These are phyloP conservation scores for Fratercula arctica DNA, from an alignment of 2,797 vertebrate species.

Conservation along the genomic window DNA sequence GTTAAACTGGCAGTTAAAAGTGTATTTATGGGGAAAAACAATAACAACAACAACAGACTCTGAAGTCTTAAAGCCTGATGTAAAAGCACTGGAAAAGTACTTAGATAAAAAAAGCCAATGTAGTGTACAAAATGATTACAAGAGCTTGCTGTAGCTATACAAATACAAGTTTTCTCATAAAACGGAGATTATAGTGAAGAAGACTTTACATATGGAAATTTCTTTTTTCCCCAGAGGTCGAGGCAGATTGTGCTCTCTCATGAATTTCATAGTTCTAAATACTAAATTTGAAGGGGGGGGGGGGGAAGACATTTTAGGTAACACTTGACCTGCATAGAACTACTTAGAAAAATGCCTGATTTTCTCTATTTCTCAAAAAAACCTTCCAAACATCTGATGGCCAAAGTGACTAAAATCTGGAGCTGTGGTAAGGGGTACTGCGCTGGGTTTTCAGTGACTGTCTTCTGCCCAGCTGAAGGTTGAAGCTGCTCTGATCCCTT, in stretches of 20 bases:
- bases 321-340: neutral
- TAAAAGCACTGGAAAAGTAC: neutral
- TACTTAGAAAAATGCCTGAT: neutral
- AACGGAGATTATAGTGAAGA: neutral
- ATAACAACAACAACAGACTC: neutral
- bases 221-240: neutral
- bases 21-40: neutral
- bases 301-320: neutral
- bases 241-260: neutral
- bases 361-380: neutral
- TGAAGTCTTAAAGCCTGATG: neutral
- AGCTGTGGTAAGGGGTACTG: neutral
- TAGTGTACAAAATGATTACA: neutral
- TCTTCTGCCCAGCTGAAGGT: neutral
- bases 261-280: neutral
- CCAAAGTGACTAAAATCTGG: neutral
- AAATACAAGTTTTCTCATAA: neutral
- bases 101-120: neutral
- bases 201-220: neutral
- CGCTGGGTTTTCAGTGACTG: neutral
- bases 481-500: neutral
- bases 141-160: neutral
- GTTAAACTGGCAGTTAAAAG: neutral
- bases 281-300: neutral
- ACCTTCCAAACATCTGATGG: neutral